Evolutionary conservation across 37 sponge, comb jelly and placozoan genomes (phyloP), one percentile per base, ranked within the genome.

Genomic region (Hexactinellida sp.): DNA sequence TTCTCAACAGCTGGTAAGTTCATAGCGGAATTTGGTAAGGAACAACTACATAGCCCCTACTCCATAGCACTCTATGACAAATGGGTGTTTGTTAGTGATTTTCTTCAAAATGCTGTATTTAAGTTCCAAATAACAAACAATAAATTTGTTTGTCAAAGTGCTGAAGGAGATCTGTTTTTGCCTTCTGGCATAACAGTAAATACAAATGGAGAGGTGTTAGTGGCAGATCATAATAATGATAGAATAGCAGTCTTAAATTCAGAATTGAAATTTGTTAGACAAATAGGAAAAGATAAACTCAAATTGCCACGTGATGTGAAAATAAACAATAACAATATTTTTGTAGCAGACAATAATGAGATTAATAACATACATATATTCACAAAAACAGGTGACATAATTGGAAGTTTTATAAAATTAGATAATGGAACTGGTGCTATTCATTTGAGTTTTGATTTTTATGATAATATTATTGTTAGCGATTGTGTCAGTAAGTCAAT

Each of bases 231-330:
- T 3, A 63, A 63, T 63, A 63, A 63, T 63, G n/a, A n/a, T n/a
- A 63, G 76, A n/a, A 63, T 63, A 21, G 76, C 76, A 63, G 76
- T 63, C 25, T 63, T 63, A 23, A 63, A 28, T 23, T 63, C 76
- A 32, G 76, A 63, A 32, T 63, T 63, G 34, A 1, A 63, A n/a
- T 63, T 32, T 63, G 5, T 63, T 25, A 63, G 30, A 10, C 19
- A 63, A 63, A 63, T 63, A 63, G 76, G 76, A 63, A n/a, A 63
- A 10, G 76, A n/a, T 23, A 63, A 63, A n/a, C 76, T 63, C 3
- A 63, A 32, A n/a, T 63, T 7, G 3, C 76, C 76, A 7, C 13
- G 28, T 63, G 76, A 10, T 28, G 76, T 63, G 19, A 63, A 63
- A n/a, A 63, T 63, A 63, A 10, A 63, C 13, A 47, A 47, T 47